phyloP scores from a whole-genome alignment of 2,113 vertebrate genomes.

The Brachirus orientalis region DNA sequence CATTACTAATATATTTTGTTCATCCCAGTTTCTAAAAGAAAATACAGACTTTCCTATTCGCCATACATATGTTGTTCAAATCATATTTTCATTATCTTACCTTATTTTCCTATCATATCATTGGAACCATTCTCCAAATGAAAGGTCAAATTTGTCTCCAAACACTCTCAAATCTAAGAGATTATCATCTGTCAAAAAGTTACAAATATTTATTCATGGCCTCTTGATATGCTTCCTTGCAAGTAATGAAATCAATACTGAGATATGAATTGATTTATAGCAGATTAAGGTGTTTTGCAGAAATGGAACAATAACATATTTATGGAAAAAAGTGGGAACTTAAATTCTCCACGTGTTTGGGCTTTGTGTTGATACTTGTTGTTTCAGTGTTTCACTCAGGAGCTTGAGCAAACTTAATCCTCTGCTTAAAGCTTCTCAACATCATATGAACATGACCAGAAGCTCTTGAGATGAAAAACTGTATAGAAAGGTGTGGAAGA shows the following conservation, averaged over 20 bases:
- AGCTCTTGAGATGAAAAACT: slow-evolving; percentile 14
- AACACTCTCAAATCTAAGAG: too few species aligned
- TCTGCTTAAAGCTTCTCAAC: slow-evolving; percentile 33
- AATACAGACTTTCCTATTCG: too few species aligned
- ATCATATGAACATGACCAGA: slow-evolving; percentile 45
- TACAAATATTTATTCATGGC: not conserved
- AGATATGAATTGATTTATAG: not conserved
- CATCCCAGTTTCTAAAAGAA: too few species aligned
- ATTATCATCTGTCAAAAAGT: too few species aligned
- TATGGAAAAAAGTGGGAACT: not conserved
- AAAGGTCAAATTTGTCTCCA: too few species aligned
- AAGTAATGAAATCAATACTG: not conserved
- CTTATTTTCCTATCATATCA: too few species aligned
- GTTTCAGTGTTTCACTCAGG: slow-evolving; percentile 41
- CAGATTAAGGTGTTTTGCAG: too few species aligned
- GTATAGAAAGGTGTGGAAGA: slow-evolving; percentile 13
- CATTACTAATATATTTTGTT: too few species aligned
- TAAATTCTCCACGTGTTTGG: not conserved
- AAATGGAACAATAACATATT: not conserved
- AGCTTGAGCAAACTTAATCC: slow-evolving; percentile 40
- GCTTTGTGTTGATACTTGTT: slow-evolving; percentile 13
- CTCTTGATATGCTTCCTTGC: not conserved
- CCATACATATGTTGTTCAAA: too few species aligned
- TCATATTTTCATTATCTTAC: too few species aligned
- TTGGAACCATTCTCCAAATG: too few species aligned